Percentiles rank a stretch among this genome's conserved stretches.
These are phyloP conservation scores for Dinocampus coccinellae DNA, from an alignment of 2,888 invertebrate species.

Conservation along the genomic window DNA sequence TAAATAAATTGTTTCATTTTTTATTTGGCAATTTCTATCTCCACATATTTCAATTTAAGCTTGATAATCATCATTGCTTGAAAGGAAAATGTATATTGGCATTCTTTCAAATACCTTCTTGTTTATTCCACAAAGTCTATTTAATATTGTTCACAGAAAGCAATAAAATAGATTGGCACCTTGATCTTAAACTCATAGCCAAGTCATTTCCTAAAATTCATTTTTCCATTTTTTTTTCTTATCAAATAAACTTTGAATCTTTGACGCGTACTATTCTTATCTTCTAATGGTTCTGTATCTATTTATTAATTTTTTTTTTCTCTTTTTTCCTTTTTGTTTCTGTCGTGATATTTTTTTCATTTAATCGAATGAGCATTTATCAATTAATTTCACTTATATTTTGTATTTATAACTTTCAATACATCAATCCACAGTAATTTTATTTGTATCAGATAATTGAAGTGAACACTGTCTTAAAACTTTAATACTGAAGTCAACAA, in stretches of 20 bases:
- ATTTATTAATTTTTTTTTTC: not conserved
- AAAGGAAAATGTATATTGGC: not conserved
- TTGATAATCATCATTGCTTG: not conserved
- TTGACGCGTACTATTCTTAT: not conserved
- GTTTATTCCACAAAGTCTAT: conserved; percentile 29
- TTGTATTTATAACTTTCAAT: conserved; percentile 11
- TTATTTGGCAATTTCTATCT: not conserved
- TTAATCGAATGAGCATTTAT: conserved; percentile 5
- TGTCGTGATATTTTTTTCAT: not conserved
- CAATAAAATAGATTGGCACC: conserved; percentile 6
- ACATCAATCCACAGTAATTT: not conserved
- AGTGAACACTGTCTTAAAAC: conserved; percentile 16
- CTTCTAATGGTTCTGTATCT: not conserved
- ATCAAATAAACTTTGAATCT: not conserved
- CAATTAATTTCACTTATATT: not conserved
- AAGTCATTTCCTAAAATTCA: not conserved
- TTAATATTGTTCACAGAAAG: conserved; percentile 25
- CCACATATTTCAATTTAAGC: not conserved
- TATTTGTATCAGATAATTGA: not conserved
- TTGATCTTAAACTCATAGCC: conserved; percentile 4
- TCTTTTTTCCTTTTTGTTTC: not conserved
- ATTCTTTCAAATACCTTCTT: not conserved
- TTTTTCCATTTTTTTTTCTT: not conserved
- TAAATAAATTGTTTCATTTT: not conserved
- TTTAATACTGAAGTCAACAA: conserved; percentile 10